A percentile compares a stretch with the other conserved stretches of the same genome.
phyloP scores from a whole-genome alignment of 2,888 invertebrate species.

The Oligia latruncula region DNA sequence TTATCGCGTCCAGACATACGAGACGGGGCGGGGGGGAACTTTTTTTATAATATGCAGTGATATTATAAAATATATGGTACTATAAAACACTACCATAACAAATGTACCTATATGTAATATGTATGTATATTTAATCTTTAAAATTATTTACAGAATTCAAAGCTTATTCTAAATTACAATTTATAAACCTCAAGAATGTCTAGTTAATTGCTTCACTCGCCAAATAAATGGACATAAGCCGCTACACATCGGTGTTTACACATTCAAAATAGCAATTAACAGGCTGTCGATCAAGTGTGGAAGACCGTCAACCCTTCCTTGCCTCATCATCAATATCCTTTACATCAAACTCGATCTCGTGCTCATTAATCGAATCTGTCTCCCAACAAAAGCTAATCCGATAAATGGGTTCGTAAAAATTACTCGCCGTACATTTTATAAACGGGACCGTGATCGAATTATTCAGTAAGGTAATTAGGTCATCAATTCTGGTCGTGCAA shows the following conservation, averaged over 20 bases:
- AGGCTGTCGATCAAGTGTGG: constrained; percentile 72
- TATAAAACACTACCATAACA: background rate
- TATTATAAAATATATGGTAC: background rate
- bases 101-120: background rate
- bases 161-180: background rate
- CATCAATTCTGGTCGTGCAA: constrained; percentile 37
- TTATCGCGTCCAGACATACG: background rate
- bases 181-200: background rate
- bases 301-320: constrained; percentile 63
- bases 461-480: constrained; percentile 43
- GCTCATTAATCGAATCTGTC: constrained; percentile 73
- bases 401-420: constrained; percentile 59
- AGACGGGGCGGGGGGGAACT: too few species aligned
- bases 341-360: constrained; percentile 58
- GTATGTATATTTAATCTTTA: background rate
- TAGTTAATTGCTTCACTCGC: constrained; percentile 14
- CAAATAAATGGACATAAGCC: constrained; percentile 44
- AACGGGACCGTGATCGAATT: constrained; percentile 48
- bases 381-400: constrained; percentile 60
- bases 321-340: constrained; percentile 72
- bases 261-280: constrained; percentile 75
- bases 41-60: background rate
- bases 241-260: constrained; percentile 54
- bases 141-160: background rate
- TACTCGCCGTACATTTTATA: constrained; percentile 50